phyloP scores from a whole-genome alignment of 2,113 vertebrate genomes.

The Danio rerio region DNA sequence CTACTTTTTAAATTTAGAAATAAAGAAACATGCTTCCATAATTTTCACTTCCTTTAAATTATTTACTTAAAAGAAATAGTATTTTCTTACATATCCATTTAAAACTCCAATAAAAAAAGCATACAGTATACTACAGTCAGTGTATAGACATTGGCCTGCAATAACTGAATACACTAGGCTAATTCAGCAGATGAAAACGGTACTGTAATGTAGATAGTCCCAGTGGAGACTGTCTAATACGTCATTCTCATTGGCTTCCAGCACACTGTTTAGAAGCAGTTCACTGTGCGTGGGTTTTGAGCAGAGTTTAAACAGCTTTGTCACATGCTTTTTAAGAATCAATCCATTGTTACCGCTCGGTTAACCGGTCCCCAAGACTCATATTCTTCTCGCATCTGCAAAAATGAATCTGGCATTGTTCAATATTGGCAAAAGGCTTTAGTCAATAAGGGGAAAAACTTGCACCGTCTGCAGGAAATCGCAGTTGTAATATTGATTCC shows the following conservation, averaged over 20 bases:
- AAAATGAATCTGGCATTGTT: constrained; percentile 17
- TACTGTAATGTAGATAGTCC: neutral
- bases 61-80: no score
- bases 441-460: constrained; percentile 20
- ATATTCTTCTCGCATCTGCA: neutral
- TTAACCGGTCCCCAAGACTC: neutral
- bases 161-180: neutral
- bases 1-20: no score
- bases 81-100: no score
- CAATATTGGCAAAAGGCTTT: constrained; percentile 15
- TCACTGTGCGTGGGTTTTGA: neutral
- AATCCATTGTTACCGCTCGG: neutral
- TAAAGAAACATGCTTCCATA: no score
- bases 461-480: constrained; percentile 6
- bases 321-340: constrained; percentile 8
- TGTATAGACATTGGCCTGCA: neutral
- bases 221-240: neutral
- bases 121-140: no score
- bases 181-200: neutral
- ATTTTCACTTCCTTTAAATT: no score
- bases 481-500: neutral
- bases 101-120: no score
- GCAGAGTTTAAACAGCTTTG: neutral
- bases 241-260: neutral
- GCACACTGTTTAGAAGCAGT: no score